A percentile compares a stretch with the other conserved stretches of the same genome.
phyloP scores from a whole-genome alignment of 2,888 invertebrate genomes.

The Microplitis manilae region DNA sequence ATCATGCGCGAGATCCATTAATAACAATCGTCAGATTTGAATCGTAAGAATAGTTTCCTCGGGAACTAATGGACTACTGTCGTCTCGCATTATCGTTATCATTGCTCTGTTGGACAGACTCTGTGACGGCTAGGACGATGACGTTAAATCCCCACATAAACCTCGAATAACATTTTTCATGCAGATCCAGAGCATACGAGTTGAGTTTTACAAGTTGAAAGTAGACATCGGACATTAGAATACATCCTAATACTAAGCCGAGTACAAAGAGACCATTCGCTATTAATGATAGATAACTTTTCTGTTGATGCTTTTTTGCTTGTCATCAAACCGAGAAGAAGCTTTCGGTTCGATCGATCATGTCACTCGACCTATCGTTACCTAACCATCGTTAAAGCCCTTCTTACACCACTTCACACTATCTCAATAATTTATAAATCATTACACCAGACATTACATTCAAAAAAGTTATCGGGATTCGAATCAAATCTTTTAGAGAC shows the following conservation, averaged over 20 bases:
- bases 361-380: conserved; percentile 15
- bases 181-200: conserved; percentile 47
- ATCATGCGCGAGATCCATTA: background rate
- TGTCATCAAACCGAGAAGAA: conserved; percentile 35
- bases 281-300: conserved; percentile 29
- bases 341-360: conserved; percentile 32
- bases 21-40: conserved; percentile 1
- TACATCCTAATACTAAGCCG: background rate
- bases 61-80: conserved; percentile 57
- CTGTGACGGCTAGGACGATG: conserved; percentile 49
- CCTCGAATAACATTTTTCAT: conserved; percentile 51
- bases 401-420: background rate
- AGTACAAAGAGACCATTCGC: conserved; percentile 11
- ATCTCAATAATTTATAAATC: background rate
- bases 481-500: background rate
- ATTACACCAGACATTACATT: too few relatives aligned
- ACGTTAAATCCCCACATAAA: conserved; percentile 54
- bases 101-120: conserved; percentile 52
- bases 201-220: background rate
- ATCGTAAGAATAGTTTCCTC: background rate
- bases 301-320: conserved; percentile 19
- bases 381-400: conserved; percentile 25
- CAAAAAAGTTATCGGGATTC: background rate
- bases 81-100: conserved; percentile 62
- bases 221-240: background rate